Evolutionary conservation across 2,113 vertebrate species (phyloP), one percentile per base, ranked within the genome.

Genomic region (Bagarius yarrelli): DNA sequence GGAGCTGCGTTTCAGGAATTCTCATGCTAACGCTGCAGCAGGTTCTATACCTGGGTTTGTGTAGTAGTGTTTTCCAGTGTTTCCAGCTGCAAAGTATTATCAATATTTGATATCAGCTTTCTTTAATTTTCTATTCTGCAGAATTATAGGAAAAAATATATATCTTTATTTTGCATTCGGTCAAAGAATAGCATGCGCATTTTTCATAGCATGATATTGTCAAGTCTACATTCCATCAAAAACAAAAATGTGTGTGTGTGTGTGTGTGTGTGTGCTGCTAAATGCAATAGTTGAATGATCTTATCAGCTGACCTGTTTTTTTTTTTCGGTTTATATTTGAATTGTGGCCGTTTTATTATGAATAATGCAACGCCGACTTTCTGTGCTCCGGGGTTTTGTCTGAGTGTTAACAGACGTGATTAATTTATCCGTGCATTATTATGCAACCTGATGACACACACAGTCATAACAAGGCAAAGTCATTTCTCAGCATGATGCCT

Each of bases 361-460:
- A 73, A 76, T 76, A 72, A 75, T 19, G 19, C 36, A 63, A 15
- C 40, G 73, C 70, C 72, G 84, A 77, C 81, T 76, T 4, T 52
- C 47, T 19, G n/a, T 18, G 23, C 67, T 18, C n/a, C 0, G 69
- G 36, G 61, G 76, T 64, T 64, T 80, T 83, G 44, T 80, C 69
- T 80, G 53, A 52, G 79, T 69, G 66, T 78, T 78, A 64, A 59
- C 23, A 34, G 69, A 36, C 25, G 8, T 9, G 34, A 78, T 85
- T 78, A 67, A 81, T 73, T 60, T 21, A 64, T 36, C 21, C 1
- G 36, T 25, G 64, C 40, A 60, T 78, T 80, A 80, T 75, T 61
- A 74, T 77, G 61, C 78, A 59, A 59, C 72, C 52, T 69, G 34
- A 66, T 34, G 81, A 69, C 71, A 74, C 63, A 60, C 66, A 67